These are phyloP conservation scores for Calyptommatus sinebrachiatus DNA, from an alignment of 2,113 vertebrate genomes.

Conservation along the genomic window DNA sequence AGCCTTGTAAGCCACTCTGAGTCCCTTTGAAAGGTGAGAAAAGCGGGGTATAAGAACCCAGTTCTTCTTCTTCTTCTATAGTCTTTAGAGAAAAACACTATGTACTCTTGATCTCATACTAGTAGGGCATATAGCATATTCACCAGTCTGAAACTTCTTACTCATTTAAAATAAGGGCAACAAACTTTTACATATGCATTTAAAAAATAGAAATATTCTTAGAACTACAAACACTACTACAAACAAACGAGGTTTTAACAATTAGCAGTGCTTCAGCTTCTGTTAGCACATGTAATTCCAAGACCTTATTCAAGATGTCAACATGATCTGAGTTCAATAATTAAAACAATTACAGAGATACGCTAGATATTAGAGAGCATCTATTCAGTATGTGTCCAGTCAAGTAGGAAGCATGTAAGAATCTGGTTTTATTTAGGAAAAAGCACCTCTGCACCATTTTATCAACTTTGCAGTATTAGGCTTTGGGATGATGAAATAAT, in stretches of 20 bases:
- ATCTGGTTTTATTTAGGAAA: not conserved
- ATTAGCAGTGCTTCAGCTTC: not conserved
- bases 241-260: not conserved
- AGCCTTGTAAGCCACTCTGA: no score
- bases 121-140: not conserved
- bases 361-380: not conserved
- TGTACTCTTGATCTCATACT: not conserved
- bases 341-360: rapidly evolving
- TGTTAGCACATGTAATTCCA: not conserved
- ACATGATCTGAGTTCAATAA: not conserved
- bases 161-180: not conserved
- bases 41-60: no score
- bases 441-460: constrained; percentile 14
- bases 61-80: no score
- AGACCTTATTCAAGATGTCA: not conserved
- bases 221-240: not conserved
- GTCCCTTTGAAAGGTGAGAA: no score
- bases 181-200: not conserved
- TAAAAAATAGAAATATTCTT: not conserved
- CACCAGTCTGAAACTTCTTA: not conserved
- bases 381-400: not conserved
- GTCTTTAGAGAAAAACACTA: not conserved
- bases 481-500: not conserved
- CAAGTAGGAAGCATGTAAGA: not conserved
- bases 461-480: not conserved